phyloP scores from a whole-genome alignment of 2,797 vertebrate species.

The Anomalospiza imberbis region DNA sequence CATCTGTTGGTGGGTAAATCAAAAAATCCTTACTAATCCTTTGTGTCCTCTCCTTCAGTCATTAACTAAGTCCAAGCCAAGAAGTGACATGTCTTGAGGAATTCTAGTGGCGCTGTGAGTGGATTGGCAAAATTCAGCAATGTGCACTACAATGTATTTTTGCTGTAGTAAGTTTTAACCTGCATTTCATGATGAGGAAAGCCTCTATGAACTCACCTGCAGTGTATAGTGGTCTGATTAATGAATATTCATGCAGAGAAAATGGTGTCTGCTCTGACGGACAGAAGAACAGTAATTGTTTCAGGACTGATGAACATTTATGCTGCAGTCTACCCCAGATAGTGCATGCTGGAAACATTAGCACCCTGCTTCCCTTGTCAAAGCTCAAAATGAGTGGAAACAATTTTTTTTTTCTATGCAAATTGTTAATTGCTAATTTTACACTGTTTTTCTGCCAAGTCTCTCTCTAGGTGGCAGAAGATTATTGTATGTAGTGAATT shows the following conservation, averaged over 20 bases:
- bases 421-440: slow-evolving; percentile 45
- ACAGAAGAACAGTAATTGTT: background rate
- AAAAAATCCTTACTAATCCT: background rate
- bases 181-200: background rate
- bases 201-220: background rate
- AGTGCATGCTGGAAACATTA: background rate
- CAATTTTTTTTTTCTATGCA: slow-evolving; percentile 2
- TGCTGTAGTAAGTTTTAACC: background rate
- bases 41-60: background rate
- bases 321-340: background rate
- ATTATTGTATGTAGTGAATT: background rate
- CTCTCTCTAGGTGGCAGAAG: slow-evolving; percentile 18
- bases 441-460: slow-evolving; percentile 15
- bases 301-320: background rate
- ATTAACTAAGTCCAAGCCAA: background rate
- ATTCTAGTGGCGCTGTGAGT: background rate
- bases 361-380: slow-evolving; percentile 45
- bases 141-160: background rate
- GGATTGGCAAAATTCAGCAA: background rate
- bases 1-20: background rate
- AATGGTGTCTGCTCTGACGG: background rate
- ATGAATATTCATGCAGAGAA: background rate
- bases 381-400: slow-evolving; percentile 25
- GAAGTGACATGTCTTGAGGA: background rate
- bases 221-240: background rate